A percentile compares a stretch with the other conserved stretches of the same genome.
Conservation (phyloP, 2,888 invertebrate species). For the Cantharis flavilabris region DNA sequence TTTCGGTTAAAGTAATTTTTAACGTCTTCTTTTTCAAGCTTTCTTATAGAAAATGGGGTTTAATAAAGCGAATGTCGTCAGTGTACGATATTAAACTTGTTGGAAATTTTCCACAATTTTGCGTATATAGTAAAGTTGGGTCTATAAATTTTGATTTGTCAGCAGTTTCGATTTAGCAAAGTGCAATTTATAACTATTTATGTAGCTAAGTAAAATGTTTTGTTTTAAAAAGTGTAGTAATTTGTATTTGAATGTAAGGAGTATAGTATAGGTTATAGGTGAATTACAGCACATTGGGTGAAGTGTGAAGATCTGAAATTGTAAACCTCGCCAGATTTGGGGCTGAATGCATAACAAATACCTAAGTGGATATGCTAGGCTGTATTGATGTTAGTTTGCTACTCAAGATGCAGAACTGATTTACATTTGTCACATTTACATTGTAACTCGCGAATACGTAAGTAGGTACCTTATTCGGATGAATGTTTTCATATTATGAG, state of each 20-base stretch:
- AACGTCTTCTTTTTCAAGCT: neutral
- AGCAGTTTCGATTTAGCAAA: conserved; percentile 1
- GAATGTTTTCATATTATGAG: conserved; percentile 11
- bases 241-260: neutral
- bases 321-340: conserved; percentile 48
- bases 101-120: conserved; percentile 1
- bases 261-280: neutral
- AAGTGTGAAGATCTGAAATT: conserved; percentile 38
- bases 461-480: conserved; percentile 14
- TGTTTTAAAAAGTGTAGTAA: neutral
- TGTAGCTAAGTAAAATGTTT: neutral
- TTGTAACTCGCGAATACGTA: conserved; percentile 33
- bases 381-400: conserved; percentile 48
- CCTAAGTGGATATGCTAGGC: conserved; percentile 49
- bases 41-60: conserved; percentile 1
- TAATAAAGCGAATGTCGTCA: neutral
- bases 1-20: neutral
- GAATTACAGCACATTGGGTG: neutral
- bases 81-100: conserved; percentile 1
- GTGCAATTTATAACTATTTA: neutral
- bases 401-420: conserved; percentile 44
- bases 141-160: conserved; percentile 4
- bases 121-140: neutral
- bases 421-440: conserved; percentile 45
- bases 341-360: conserved; percentile 56